Conservation (phyloP, 2,888 invertebrate species). For the Acronicta aceris region DNA sequence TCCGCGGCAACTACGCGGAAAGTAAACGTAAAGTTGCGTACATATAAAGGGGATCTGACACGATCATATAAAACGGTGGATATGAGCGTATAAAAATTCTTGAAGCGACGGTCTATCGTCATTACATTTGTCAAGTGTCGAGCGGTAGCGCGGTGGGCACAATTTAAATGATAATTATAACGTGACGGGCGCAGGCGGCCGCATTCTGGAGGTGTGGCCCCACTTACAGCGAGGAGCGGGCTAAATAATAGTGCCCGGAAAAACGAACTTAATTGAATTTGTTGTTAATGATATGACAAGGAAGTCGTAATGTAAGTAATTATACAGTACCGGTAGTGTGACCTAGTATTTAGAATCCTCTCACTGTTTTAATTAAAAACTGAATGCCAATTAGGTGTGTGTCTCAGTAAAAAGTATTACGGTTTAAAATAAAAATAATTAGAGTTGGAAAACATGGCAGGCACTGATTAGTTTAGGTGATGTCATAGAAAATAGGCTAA, state of each 20-base stretch:
- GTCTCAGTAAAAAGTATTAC: not conserved
- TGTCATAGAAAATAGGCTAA: no score
- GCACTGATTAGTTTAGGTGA: no score
- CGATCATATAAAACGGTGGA: slow-evolving; percentile 85
- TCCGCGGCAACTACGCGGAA: slow-evolving; percentile 18
- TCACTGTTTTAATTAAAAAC: slow-evolving; percentile 13
- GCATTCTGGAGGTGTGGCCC: slow-evolving; percentile 48
- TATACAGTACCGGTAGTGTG: slow-evolving; percentile 22
- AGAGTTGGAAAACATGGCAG: no score
- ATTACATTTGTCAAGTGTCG: slow-evolving; percentile 89
- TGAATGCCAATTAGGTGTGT: not conserved
- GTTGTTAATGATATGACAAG: slow-evolving; percentile 29
- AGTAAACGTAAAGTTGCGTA: slow-evolving; percentile 56
- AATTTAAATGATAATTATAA: slow-evolving; percentile 88
- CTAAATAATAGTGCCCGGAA: slow-evolving; percentile 26
- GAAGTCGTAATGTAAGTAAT: slow-evolving; percentile 36
- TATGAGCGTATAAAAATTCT: slow-evolving; percentile 89
- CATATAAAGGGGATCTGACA: slow-evolving; percentile 80
- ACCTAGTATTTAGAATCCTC: slow-evolving; percentile 19
- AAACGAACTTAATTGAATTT: slow-evolving; percentile 32
- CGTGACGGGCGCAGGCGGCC: slow-evolving; percentile 67
- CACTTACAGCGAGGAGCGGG: slow-evolving; percentile 31
- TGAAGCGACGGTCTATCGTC: slow-evolving; percentile 82
- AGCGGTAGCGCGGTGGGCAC: slow-evolving; percentile 82
- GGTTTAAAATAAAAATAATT: no score